Evolutionary conservation across 2,888 invertebrate species (phyloP).

Genomic region (Philhelius pedissequus): DNA sequence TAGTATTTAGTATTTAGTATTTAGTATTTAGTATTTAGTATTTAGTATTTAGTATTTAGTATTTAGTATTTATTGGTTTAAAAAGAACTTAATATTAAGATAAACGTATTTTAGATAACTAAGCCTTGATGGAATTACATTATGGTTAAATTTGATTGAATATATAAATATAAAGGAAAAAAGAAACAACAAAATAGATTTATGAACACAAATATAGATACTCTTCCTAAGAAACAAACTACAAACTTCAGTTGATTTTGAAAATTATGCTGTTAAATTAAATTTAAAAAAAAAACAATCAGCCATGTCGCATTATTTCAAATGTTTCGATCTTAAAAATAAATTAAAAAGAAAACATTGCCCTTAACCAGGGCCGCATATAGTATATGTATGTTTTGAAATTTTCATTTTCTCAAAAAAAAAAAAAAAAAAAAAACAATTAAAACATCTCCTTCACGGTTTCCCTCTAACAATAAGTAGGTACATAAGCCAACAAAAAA

Average conservation of each 20-base stretch:
- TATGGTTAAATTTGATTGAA: too few relatives aligned
- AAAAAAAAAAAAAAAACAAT: too few relatives aligned
- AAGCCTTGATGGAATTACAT: too few relatives aligned
- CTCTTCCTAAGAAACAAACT: not conserved
- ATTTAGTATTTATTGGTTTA: too few relatives aligned
- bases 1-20: too few relatives aligned
- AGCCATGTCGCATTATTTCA: not conserved
- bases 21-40: too few relatives aligned
- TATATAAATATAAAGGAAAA: too few relatives aligned
- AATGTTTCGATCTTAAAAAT: not conserved
- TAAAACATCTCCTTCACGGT: constrained; percentile 31
- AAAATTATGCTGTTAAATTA: not conserved
- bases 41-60: too few relatives aligned
- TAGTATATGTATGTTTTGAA: not conserved
- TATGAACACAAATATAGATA: not conserved
- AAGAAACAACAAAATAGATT: too few relatives aligned
- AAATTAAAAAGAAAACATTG: not conserved
- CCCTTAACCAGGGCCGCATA: constrained; percentile 38
- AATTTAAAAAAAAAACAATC: not conserved
- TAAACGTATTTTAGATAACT: too few relatives aligned
- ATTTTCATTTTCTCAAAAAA: constrained; percentile 40
- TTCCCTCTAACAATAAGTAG: not conserved
- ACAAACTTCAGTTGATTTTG: not conserved
- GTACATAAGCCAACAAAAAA: constrained; percentile 17
- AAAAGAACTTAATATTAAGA: too few relatives aligned